phyloP scores from a whole-genome alignment of 1,140 invertebrate genomes.

The Rhagoletis zephyria region DNA sequence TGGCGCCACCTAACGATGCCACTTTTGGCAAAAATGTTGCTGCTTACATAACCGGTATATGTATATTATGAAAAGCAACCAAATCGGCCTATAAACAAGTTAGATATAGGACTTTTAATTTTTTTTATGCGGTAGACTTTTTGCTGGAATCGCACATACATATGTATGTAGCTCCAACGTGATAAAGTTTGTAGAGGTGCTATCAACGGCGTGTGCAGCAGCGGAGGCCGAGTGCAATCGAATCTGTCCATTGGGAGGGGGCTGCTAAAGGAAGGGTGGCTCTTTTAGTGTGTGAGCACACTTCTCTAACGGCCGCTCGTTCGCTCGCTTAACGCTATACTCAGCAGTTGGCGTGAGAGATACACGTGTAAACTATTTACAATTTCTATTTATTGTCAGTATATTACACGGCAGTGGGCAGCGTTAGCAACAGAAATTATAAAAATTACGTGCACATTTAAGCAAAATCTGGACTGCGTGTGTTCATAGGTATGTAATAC shows the following conservation, averaged over 20 bases:
- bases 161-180: not conserved
- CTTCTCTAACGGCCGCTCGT: conserved; percentile 1
- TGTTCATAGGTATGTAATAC: no score
- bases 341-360: conserved; percentile 21
- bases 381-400: conserved; percentile 39
- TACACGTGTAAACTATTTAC: conserved; percentile 42
- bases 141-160: not conserved
- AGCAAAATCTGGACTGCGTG: no score
- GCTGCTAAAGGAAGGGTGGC: not conserved
- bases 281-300: not conserved
- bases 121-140: no score
- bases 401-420: not conserved
- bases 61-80: no score
- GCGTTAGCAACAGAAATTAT: not conserved
- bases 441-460: no score
- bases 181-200: not conserved
- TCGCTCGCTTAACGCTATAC: not conserved
- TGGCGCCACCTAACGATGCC: no score
- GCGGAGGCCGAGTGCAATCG: conserved; percentile 9
- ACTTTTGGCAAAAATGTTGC: no score
- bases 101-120: no score
- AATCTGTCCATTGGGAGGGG: not conserved
- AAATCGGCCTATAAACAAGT: no score
- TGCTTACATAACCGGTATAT: no score
- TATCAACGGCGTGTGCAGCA: not conserved